phyloP scores from a whole-genome alignment of 2,113 vertebrate genomes.

The Seriola aureovittata region DNA sequence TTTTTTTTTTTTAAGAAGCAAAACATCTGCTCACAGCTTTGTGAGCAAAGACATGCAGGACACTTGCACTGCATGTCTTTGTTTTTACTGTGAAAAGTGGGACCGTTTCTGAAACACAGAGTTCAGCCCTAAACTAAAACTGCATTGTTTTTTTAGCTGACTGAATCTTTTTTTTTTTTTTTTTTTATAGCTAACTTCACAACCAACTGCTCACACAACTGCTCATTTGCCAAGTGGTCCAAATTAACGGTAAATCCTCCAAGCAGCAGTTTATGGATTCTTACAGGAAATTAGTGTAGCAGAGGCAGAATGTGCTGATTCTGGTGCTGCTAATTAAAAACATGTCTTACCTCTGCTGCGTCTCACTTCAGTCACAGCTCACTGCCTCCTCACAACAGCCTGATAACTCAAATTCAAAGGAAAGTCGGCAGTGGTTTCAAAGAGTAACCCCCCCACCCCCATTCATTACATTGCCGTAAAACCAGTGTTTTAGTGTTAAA shows the following conservation, averaged over 20 bases:
- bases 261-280: conserved; percentile 36
- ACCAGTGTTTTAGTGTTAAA: conserved; percentile 25
- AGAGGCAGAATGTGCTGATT: conserved; percentile 66
- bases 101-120: neutral
- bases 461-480: conserved; percentile 51
- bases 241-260: conserved; percentile 31
- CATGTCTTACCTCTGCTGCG: conserved; percentile 29
- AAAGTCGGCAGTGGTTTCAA: conserved; percentile 37
- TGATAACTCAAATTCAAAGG: conserved; percentile 40
- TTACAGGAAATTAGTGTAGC: conserved; percentile 59
- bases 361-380: conserved; percentile 32
- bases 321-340: conserved; percentile 63
- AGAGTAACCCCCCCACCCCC: conserved; percentile 4
- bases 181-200: neutral
- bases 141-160: neutral
- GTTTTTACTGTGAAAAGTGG: neutral
- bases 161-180: neutral
- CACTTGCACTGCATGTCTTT: neutral
- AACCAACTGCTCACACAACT: neutral
- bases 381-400: conserved; percentile 1
- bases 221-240: conserved; percentile 13
- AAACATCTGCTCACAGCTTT: neutral
- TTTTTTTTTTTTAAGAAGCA: neutral
- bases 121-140: neutral
- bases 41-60: too few species aligned